Evolutionary conservation across 2,888 invertebrate species (phyloP).

Genomic region (Caenorhabditis sp.): DNA sequence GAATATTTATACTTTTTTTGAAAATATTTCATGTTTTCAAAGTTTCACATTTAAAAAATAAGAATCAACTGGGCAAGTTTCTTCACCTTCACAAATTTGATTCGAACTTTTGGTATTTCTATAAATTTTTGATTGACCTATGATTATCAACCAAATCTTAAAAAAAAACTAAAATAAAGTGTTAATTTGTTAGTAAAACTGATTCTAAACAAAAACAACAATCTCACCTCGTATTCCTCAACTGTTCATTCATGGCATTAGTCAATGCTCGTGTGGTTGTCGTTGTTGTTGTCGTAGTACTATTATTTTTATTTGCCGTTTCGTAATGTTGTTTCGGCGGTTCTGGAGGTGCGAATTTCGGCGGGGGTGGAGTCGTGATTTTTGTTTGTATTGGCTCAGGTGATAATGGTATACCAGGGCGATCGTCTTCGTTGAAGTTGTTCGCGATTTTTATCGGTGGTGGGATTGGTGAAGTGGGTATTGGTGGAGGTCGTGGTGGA

Average conservation of each 20-base stretch:
- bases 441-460: slow-evolving; percentile 31
- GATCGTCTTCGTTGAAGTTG: neutral
- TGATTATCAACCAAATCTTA: too few species aligned
- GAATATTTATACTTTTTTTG: too few species aligned
- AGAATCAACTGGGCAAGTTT: too few species aligned
- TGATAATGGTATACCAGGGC: neutral
- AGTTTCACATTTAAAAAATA: too few species aligned
- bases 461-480: slow-evolving; percentile 33
- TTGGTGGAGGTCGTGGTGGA: slow-evolving; percentile 16
- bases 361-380: slow-evolving; percentile 31
- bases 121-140: too few species aligned
- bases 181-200: neutral
- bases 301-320: neutral
- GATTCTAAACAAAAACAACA: neutral
- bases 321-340: slow-evolving; percentile 18
- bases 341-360: slow-evolving; percentile 42
- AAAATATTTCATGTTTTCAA: too few species aligned
- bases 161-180: neutral
- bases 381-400: slow-evolving; percentile 14
- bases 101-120: too few species aligned
- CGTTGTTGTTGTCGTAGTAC: slow-evolving; percentile 20
- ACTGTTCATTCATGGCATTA: slow-evolving; percentile 39
- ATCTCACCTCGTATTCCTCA: slow-evolving; percentile 24
- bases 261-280: slow-evolving; percentile 37
- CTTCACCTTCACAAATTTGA: too few species aligned